A percentile compares a stretch with the other conserved stretches of the same genome.
These are phyloP conservation scores for Psophia crepitans DNA, from an alignment of 2,113 vertebrate species.

Conservation along the genomic window DNA sequence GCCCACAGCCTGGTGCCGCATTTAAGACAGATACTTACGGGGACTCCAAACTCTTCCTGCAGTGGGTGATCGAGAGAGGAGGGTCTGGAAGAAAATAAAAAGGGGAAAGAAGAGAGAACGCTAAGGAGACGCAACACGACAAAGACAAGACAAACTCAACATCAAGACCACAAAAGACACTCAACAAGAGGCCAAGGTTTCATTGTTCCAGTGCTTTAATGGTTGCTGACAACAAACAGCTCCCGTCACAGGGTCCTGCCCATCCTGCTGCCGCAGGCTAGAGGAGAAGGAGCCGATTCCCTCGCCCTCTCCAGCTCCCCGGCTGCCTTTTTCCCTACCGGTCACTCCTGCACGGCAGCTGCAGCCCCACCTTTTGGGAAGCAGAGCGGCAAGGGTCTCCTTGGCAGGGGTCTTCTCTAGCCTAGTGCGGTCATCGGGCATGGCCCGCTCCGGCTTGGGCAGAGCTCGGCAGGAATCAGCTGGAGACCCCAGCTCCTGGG, in stretches of 20 bases:
- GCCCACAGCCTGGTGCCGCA: not conserved
- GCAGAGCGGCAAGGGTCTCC: not conserved
- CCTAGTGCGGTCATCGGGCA: not conserved
- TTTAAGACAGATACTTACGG: conserved; percentile 86
- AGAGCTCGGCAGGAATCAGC: not conserved
- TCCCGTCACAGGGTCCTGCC: conserved; percentile 43
- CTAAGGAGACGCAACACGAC: conserved; percentile 51
- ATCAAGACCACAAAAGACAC: conserved; percentile 55
- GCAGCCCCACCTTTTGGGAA: not conserved
- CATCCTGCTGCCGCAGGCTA: not conserved
- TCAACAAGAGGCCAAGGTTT: conserved; percentile 60
- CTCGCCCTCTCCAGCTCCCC: not conserved
- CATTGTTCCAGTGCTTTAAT: conserved; percentile 58
- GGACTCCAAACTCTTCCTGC: conserved; percentile 98
- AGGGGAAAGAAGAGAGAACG: conserved; percentile 61
- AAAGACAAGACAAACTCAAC: conserved; percentile 22
- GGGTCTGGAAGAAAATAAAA: conserved; percentile 84
- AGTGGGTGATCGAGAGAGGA: conserved; percentile 98
- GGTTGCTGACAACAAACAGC: conserved; percentile 54
- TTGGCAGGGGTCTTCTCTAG: conserved; percentile 2
- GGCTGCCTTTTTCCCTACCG: not conserved
- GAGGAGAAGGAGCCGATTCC: not conserved
- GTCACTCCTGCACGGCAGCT: not conserved
- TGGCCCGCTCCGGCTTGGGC: not conserved
- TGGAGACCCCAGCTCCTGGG: not conserved